Conservation (phyloP, 2,113 vertebrate genomes). For the Plestiodon gilberti region DNA sequence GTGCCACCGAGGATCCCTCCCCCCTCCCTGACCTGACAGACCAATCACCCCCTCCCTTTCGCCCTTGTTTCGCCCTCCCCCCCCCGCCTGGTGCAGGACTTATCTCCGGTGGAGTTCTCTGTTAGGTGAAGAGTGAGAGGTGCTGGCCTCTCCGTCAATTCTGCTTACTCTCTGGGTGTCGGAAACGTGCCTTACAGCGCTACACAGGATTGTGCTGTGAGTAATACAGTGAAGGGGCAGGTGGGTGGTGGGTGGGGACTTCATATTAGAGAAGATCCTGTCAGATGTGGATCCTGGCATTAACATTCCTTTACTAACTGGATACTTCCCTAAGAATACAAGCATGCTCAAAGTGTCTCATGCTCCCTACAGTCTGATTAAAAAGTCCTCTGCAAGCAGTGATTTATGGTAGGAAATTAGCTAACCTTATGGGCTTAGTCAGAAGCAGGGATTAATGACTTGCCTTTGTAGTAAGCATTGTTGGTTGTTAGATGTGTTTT, state of each 20-base stretch:
- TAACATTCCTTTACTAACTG: slow-evolving; percentile 69
- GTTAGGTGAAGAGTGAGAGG: no score
- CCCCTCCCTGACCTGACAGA: no score
- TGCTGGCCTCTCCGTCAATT: no score
- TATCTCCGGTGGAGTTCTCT: no score
- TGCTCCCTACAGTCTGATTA: slow-evolving; percentile 55
- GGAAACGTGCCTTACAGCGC: no score
- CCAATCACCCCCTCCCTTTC: no score
- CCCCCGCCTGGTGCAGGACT: no score
- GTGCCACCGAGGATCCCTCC: no score
- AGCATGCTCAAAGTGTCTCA: slow-evolving; percentile 53
- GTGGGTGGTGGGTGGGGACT: slow-evolving; percentile 18
- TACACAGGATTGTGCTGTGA: no score
- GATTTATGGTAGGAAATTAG: slow-evolving; percentile 72
- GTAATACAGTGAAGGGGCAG: slow-evolving; percentile 48
- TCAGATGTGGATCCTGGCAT: slow-evolving; percentile 47
- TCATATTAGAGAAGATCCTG: slow-evolving; percentile 52
- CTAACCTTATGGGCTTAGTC: slow-evolving; percentile 61
- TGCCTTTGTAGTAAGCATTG: not conserved
- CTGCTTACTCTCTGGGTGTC: no score
- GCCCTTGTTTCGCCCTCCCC: no score
- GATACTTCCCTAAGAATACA: slow-evolving; percentile 53
- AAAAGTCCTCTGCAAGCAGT: slow-evolving; percentile 53
- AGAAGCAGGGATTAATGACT: slow-evolving; percentile 34
- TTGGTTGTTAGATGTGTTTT: not conserved